Evolutionary conservation across 2,797 vertebrate genomes (phyloP).

Genomic region (Myotis planiceps): DNA sequence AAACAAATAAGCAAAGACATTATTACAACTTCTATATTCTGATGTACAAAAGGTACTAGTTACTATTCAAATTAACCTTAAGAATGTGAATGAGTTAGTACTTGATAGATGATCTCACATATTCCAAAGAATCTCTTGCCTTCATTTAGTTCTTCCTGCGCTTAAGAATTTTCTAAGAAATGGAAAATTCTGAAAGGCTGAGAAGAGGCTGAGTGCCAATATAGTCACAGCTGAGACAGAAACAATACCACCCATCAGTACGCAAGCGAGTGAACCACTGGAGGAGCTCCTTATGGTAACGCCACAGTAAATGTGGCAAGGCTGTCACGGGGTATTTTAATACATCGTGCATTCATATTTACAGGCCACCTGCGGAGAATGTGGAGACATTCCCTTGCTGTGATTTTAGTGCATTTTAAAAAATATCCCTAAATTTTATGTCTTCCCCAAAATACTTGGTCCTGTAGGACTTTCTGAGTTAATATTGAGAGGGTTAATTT

Average conservation of each 20-base stretch:
- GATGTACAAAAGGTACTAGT: not conserved
- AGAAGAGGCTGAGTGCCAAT: not conserved
- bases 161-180: slow-evolving; percentile 28
- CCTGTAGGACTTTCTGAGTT: not conserved
- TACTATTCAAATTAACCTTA: not conserved
- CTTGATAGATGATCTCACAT: not conserved
- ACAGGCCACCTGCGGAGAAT: slow-evolving; percentile 5
- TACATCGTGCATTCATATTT: not conserved
- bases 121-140: not conserved
- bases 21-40: not conserved
- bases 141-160: not conserved
- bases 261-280: not conserved
- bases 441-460: not conserved
- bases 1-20: not conserved
- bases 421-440: not conserved
- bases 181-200: not conserved
- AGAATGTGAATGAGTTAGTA: not conserved
- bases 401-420: not conserved
- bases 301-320: not conserved
- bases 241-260: not conserved
- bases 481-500: not conserved
- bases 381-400: not conserved
- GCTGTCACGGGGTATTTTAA: not conserved
- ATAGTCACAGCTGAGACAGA: not conserved
- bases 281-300: not conserved